Percentiles rank a stretch among this genome's conserved stretches.
phyloP scores from a whole-genome alignment of 2,888 invertebrate species.

The Cactoblastis cactorum region DNA sequence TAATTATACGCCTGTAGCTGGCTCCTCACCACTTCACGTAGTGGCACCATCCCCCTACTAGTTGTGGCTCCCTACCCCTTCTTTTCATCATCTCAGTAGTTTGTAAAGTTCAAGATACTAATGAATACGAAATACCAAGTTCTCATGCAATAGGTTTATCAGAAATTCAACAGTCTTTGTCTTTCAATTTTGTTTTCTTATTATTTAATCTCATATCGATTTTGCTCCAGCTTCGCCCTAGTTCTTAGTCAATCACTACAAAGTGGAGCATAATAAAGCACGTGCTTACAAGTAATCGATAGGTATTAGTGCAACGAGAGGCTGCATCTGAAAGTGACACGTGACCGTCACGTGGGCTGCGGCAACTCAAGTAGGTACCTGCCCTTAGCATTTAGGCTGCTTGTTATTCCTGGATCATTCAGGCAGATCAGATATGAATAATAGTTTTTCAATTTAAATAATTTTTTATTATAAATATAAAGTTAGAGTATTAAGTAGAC shows the following conservation, averaged over 20 bases:
- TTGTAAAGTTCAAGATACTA: slow-evolving; percentile 18
- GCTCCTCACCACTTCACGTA: no score
- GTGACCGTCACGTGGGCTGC: slow-evolving; percentile 17
- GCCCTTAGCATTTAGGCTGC: slow-evolving; percentile 7
- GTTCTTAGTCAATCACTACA: slow-evolving; percentile 2
- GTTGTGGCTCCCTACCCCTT: no score
- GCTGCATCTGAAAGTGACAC: slow-evolving; percentile 30
- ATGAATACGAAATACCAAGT: slow-evolving; percentile 12
- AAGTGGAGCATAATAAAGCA: slow-evolving; percentile 9
- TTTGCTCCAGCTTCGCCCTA: background rate
- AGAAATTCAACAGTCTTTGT: background rate
- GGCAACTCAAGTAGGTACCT: slow-evolving; percentile 3
- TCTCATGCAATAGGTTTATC: slow-evolving; percentile 1
- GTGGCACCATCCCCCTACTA: no score
- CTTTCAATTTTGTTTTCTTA: background rate
- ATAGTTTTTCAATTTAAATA: no score
- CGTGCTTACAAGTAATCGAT: slow-evolving; percentile 5
- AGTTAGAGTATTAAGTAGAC: no score
- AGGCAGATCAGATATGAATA: no score
- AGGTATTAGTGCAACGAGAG: slow-evolving; percentile 20
- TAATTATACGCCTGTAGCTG: no score
- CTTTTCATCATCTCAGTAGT: background rate
- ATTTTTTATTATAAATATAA: no score
- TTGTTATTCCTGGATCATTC: slow-evolving; percentile 2
- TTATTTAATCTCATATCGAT: no score